phyloP scores from a whole-genome alignment of 53 echinoderm and acorn worm genomes.

The Apostichopus leukothele region DNA sequence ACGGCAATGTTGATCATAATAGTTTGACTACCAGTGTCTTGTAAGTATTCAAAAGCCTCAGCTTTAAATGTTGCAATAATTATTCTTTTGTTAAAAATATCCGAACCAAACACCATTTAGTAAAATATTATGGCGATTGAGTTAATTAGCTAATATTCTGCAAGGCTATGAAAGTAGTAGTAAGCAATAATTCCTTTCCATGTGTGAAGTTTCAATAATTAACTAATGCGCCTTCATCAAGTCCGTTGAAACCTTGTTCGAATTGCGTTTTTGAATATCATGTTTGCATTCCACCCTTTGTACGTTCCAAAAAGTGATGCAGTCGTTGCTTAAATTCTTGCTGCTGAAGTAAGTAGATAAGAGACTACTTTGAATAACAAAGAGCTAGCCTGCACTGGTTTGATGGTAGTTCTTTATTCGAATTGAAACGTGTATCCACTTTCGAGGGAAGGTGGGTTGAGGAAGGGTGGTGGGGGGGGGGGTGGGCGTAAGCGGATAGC shows the following conservation, averaged over 20 bases:
- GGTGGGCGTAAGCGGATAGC: too few relatives aligned
- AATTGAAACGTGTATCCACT: too few relatives aligned
- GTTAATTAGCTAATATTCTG: background rate
- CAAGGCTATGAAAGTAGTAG: background rate
- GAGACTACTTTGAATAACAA: too few relatives aligned
- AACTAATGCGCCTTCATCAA: background rate
- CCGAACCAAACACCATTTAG: background rate
- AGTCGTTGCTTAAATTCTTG: too few relatives aligned
- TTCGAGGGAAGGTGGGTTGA: too few relatives aligned
- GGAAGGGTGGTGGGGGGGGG: too few relatives aligned
- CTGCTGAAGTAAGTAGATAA: too few relatives aligned
- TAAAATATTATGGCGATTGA: background rate
- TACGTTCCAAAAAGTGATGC: background rate
- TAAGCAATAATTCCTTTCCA: background rate
- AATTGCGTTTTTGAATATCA: background rate
- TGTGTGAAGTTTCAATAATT: background rate
- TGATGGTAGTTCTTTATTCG: too few relatives aligned
- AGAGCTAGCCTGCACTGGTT: too few relatives aligned
- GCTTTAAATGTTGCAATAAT: constrained; percentile 11
- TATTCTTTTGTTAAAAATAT: background rate
- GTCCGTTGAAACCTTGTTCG: background rate
- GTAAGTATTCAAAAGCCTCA: background rate
- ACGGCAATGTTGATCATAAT: background rate
- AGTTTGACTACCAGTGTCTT: background rate
- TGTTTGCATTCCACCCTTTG: background rate